Evolutionary conservation across 2,113 vertebrate genomes (phyloP), one percentile per base, ranked within the genome.

Genomic region (Hippocampus comes): DNA sequence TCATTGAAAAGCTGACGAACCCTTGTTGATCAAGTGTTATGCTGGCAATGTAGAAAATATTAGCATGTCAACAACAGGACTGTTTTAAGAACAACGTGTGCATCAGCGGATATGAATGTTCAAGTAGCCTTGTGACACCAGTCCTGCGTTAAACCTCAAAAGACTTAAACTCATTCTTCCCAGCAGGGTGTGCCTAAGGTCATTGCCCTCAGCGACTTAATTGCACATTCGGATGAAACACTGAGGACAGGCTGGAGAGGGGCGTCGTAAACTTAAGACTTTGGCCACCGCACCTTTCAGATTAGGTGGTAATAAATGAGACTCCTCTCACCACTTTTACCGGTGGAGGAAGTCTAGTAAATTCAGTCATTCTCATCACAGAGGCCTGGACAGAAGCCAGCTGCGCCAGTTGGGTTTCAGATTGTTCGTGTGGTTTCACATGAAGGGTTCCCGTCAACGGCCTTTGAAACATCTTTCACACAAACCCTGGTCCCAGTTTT

Each of bases 181-280:
- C 12, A 23, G 56, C 56, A n/a, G 23, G 56, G 56, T 7, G 56
- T 27, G 23, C 25, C 56, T 27, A 49, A 67, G 60, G 34, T 69
- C 74, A 17, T 53, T 70, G 38, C n/a, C 42, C 34, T 46, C 67
- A 23, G 7, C 42, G 1, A 51, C 38, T 43, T 11, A 43, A 76
- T 23, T 67, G 71, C 72, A 82, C 68, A 76, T 73, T 74, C 73
- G 71, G 10, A 67, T 69, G 57, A 65, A 73, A 65, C 75, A 64
- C 43, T 9, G 74, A 68, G 71, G 48, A 41, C 63, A 59, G 61
- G 67, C 64, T 67, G 63, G 60, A 65, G 46, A 6, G 6, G 57
- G 70, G 63, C 25, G 59, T 77, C 70, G 17, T 83, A 86, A 87
- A 85, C 69, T 30, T 61, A 23, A 76, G 79, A 90, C 88, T 89